Conservation (phyloP, 2,797 vertebrate species). For the Galago senegalensis region DNA sequence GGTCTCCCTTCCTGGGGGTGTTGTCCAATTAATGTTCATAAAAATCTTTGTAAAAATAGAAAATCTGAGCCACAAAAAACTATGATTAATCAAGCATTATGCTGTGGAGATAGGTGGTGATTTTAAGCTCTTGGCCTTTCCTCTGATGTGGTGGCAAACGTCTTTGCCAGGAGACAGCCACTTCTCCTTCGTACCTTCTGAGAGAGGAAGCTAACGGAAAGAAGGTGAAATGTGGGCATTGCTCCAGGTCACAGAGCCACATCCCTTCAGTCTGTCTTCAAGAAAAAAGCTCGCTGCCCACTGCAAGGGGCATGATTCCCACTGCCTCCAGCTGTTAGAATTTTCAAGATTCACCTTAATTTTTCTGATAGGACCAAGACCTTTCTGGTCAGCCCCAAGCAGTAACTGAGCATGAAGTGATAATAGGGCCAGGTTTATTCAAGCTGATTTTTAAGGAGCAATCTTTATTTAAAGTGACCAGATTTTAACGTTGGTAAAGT, state of each 20-base stretch:
- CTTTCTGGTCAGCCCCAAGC: background rate
- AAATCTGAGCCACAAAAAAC: background rate
- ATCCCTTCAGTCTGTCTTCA: background rate
- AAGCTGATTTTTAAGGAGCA: background rate
- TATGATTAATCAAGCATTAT: background rate
- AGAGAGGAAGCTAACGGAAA: background rate
- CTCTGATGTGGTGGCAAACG: background rate
- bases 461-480: background rate
- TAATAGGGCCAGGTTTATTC: background rate
- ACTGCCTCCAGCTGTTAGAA: background rate
- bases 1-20: background rate
- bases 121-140: background rate
- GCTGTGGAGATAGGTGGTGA: background rate
- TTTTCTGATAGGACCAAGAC: background rate
- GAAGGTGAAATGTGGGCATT: background rate
- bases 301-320: background rate
- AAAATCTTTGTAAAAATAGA: background rate
- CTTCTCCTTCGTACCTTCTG: background rate
- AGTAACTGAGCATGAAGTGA: background rate
- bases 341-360: background rate
- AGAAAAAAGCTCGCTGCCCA: background rate
- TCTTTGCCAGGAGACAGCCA: background rate
- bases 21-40: background rate
- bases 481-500: too few species aligned
- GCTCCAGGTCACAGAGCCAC: background rate